These are phyloP conservation scores for Periphyllus acericola DNA, from an alignment of 2,888 invertebrate species.

Conservation along the genomic window DNA sequence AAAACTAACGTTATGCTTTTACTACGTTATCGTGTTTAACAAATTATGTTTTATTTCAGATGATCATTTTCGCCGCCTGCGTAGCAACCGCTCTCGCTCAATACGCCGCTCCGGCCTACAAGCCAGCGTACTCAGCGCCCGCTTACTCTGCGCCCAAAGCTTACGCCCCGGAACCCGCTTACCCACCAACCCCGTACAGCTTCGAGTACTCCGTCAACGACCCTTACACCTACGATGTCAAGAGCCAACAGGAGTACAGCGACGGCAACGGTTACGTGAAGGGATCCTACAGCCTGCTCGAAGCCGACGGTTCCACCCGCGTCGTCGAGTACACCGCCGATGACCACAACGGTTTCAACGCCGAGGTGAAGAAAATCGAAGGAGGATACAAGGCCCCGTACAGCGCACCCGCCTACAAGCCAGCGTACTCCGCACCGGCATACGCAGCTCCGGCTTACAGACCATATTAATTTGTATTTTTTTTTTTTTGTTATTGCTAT, in stretches of 20 bases:
- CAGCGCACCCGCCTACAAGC: constrained; percentile 4
- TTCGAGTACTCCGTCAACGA: constrained; percentile 57
- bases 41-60: not conserved
- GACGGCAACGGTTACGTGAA: constrained; percentile 70
- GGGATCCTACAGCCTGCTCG: constrained; percentile 8
- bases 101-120: constrained; percentile 23
- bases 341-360: not conserved
- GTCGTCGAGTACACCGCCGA: constrained; percentile 77
- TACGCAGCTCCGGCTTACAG: constrained; percentile 66
- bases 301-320: constrained; percentile 75
- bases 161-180: not conserved
- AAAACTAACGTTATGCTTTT: too few species aligned
- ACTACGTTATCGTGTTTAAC: too few species aligned
- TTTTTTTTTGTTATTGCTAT: too few species aligned
- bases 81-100: constrained; percentile 65
- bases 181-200: not conserved
- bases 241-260: constrained; percentile 70
- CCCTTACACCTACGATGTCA: constrained; percentile 72
- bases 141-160: too few species aligned
- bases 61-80: constrained; percentile 60
- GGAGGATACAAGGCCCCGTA: too few species aligned
- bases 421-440: constrained; percentile 37
- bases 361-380: too few species aligned
- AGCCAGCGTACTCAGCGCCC: not conserved
- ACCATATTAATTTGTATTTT: not conserved